Evolutionary conservation across 1,140 invertebrate genomes (phyloP).

Genomic region (Drosophila seguyi): DNA sequence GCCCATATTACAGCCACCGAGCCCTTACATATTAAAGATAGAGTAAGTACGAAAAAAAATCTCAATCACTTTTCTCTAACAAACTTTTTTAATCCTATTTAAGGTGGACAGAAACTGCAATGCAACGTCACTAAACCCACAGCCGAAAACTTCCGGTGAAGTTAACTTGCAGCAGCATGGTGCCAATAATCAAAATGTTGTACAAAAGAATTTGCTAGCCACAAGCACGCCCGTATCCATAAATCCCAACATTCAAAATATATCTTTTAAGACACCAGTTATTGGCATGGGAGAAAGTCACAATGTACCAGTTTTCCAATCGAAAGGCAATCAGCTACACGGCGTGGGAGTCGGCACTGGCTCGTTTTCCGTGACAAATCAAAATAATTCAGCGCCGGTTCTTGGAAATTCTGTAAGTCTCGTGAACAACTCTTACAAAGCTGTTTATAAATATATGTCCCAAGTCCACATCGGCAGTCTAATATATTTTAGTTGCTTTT

Average conservation of each 20-base stretch:
- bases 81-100: background rate
- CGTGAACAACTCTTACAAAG: background rate
- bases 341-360: constrained; percentile 1
- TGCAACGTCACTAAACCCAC: constrained; percentile 86
- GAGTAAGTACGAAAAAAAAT: constrained; percentile 43
- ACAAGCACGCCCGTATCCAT: constrained; percentile 29
- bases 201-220: constrained; percentile 39
- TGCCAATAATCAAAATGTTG: constrained; percentile 63
- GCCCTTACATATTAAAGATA: constrained; percentile 80
- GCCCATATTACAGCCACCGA: constrained; percentile 78
- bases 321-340: constrained; percentile 35
- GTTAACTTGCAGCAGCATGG: constrained; percentile 54
- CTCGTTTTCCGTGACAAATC: constrained; percentile 43
- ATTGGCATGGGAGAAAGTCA: constrained; percentile 22
- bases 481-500: background rate
- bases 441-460: background rate
- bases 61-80: too few relatives aligned
- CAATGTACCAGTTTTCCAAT: constrained; percentile 26
- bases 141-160: constrained; percentile 55
- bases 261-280: constrained; percentile 48
- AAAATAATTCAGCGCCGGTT: constrained; percentile 71
- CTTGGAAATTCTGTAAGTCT: constrained; percentile 55
- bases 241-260: constrained; percentile 50
- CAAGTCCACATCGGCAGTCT: background rate
- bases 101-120: constrained; percentile 90